Conservation (phyloP, 2,888 invertebrate genomes). For the Yponomeuta malinellus region DNA sequence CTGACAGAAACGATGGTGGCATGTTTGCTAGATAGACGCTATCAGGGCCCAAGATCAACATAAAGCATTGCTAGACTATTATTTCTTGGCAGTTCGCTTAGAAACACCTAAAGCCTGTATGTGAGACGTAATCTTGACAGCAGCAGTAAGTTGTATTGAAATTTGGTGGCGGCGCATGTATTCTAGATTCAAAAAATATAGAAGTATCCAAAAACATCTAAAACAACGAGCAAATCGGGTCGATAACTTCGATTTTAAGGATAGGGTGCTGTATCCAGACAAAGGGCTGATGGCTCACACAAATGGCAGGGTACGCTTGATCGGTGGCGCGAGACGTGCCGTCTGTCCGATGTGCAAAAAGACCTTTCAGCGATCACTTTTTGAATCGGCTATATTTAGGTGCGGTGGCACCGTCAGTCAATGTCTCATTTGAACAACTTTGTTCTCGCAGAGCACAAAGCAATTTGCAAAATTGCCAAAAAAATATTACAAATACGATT, state of each 20-base stretch:
- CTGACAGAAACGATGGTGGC: background rate
- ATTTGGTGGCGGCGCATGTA: no score
- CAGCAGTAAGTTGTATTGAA: no score
- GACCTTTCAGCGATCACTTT: background rate
- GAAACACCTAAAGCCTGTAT: no score
- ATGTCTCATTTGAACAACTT: constrained; percentile 3
- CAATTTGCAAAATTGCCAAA: background rate
- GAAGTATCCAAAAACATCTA: no score
- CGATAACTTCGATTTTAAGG: background rate
- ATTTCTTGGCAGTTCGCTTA: background rate
- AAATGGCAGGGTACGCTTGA: constrained; percentile 31
- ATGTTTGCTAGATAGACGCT: background rate
- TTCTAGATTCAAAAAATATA: no score
- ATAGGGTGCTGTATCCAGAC: constrained; percentile 7
- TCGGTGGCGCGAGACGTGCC: constrained; percentile 28
- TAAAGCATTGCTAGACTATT: background rate
- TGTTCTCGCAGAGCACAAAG: background rate
- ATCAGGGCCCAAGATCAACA: background rate
- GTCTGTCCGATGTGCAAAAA: constrained; percentile 15
- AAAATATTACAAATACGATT: no score
- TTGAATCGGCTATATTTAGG: constrained; percentile 11
- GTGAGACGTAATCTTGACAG: no score
- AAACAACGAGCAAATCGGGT: constrained; percentile 4
- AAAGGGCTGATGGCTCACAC: constrained; percentile 6
- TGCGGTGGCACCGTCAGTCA: constrained; percentile 3